Evolutionary conservation across 2,797 vertebrate genomes (phyloP), one percentile per base, ranked within the genome.

Genomic region (Jordanella pulchra): DNA sequence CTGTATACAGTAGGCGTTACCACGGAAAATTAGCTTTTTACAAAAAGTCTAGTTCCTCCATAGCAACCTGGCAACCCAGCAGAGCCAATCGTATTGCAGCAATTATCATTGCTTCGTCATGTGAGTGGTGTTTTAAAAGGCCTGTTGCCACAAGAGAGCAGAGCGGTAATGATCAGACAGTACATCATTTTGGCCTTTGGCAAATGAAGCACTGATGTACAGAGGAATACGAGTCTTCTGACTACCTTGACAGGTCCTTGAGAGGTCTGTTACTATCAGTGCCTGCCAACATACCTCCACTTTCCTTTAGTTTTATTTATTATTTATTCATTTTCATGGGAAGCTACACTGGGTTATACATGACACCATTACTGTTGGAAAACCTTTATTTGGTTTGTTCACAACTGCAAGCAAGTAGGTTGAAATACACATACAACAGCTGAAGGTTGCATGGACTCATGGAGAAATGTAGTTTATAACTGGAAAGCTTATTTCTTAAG

Each of bases 211-310:
- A 47, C 64, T 17, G 80, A 69, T 71, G 76, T 54, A 67, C 72
- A 69, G 63, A 73, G 51, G 67, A 76, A 69, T 47, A 75, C 3
- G 75, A 68, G 72, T 71, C 71, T 69, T 63, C 61, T 1, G 47
- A 5, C 81, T 78, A 87, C 88, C 75, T 84, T 78, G 56, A 69
- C 54, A 58, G 56, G 83, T 86, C 88, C 88, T 89, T 87, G 87
- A 78, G 69, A 71, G 72, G 45, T n/a, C 45, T 6, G 28, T 50
- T 55, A 70, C 78, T 82, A 82, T 84, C 72, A 76, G 78, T 55
- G 61, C n/a, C 69, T 65, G 28, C 81, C 84, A 80, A 81, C 79
- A 13, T 75, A 72, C 30, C 72, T 71, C 73, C 64, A 2, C 12
- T 47, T 68, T 32, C 78, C 58, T 55, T 68, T 6, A n/a, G 71